phyloP scores from a whole-genome alignment of 2,113 vertebrate genomes.

The Saccopteryx leptura region DNA sequence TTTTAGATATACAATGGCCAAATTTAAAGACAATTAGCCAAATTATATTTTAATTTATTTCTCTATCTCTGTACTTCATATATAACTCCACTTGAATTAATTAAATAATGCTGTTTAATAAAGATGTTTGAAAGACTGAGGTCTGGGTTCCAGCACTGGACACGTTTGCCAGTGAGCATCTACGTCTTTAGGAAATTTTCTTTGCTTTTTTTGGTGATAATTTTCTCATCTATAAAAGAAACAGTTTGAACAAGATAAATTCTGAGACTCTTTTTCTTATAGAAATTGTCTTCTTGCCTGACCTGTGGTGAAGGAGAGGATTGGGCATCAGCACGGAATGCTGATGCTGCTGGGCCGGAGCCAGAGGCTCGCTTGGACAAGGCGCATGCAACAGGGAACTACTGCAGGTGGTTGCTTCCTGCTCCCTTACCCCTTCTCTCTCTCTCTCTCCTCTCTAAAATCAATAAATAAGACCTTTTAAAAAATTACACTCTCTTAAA shows the following conservation, averaged over 20 bases:
- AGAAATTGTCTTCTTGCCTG: background rate
- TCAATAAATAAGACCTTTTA: no score
- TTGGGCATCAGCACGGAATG: no score
- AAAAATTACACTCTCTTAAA: background rate
- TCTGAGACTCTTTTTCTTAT: background rate
- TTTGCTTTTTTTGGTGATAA: background rate
- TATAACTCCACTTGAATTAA: background rate
- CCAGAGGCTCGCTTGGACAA: no score
- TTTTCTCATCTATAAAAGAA: constrained; percentile 40
- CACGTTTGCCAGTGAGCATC: background rate
- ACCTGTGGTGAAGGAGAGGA: no score
- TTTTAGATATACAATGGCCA: background rate
- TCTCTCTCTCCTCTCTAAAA: no score
- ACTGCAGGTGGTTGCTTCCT: no score
- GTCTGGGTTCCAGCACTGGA: background rate
- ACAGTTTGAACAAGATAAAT: background rate
- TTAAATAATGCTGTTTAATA: background rate
- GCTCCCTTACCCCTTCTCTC: no score
- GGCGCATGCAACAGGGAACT: no score
- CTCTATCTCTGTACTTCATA: background rate
- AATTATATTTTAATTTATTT: constrained; percentile 44
- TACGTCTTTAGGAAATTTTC: background rate
- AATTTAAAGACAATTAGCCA: background rate
- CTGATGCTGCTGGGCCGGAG: no score
- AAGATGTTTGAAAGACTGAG: background rate